Evolutionary conservation across 2,888 invertebrate species (phyloP).

Genomic region (Drosophila atripex): DNA sequence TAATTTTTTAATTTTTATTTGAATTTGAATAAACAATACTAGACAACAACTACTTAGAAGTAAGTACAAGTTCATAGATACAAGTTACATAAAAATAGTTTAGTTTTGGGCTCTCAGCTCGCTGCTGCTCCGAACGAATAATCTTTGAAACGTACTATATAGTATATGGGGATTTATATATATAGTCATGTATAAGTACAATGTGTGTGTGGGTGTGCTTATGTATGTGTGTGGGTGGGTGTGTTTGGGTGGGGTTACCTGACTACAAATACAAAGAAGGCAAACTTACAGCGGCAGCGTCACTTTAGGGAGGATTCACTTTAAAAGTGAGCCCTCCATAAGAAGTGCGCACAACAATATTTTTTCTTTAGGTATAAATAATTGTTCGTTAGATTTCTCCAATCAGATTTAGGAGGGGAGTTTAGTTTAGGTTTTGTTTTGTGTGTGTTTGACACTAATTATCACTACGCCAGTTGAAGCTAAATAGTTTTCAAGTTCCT

Average conservation of each 20-base stretch:
- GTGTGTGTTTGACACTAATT: slow-evolving; percentile 79
- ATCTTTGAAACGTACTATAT: slow-evolving; percentile 38
- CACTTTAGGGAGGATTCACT: slow-evolving; percentile 54
- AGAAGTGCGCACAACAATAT: slow-evolving; percentile 46
- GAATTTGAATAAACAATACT: slow-evolving; percentile 78
- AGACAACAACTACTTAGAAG: slow-evolving; percentile 76
- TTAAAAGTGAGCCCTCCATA: slow-evolving; percentile 57
- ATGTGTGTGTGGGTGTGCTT: slow-evolving; percentile 30
- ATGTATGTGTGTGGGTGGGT: slow-evolving; percentile 36
- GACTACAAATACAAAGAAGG: slow-evolving; percentile 51
- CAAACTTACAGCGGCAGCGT: slow-evolving; percentile 69
- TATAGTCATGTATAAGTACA: slow-evolving; percentile 56
- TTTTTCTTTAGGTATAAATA: slow-evolving; percentile 29
- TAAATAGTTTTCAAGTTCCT: slow-evolving; percentile 51
- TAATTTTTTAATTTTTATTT: slow-evolving; percentile 62
- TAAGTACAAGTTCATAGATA: slow-evolving; percentile 69
- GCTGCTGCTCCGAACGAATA: slow-evolving; percentile 42
- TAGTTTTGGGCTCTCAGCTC: slow-evolving; percentile 46
- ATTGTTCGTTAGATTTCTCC: slow-evolving; percentile 29
- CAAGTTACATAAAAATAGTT: slow-evolving; percentile 70
- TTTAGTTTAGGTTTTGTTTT: slow-evolving; percentile 42
- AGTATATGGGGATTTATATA: slow-evolving; percentile 17
- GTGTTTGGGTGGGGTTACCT: slow-evolving; percentile 20
- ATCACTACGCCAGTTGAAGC: slow-evolving; percentile 79
- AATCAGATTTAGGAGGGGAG: slow-evolving; percentile 20